Evolutionary conservation across 2,888 invertebrate species (phyloP).

Genomic region (Polyommatus iphigenia): DNA sequence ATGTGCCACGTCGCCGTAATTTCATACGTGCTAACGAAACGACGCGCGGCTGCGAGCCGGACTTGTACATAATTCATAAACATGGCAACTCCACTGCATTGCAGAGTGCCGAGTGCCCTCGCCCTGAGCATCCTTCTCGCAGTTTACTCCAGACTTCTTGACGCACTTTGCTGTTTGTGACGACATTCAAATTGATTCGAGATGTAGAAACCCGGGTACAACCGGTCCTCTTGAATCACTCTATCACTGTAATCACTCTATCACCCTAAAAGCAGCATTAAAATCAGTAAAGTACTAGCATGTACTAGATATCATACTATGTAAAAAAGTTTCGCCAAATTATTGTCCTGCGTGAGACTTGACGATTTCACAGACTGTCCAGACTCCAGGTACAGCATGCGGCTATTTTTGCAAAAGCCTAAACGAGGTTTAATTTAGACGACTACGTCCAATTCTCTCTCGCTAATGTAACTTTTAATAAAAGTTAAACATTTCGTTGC

Average conservation of each 20-base stretch:
- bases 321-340: neutral
- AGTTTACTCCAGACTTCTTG: conserved; percentile 40
- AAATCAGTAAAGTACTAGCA: neutral
- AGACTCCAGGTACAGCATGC: neutral
- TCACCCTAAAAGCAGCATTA: neutral
- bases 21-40: conserved; percentile 30
- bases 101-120: conserved; percentile 54
- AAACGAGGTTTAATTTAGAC: neutral
- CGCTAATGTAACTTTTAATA: neutral
- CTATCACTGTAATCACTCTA: neutral
- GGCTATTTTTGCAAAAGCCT: neutral
- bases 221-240: neutral
- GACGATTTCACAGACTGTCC: neutral
- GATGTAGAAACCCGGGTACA: neutral
- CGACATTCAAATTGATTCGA: neutral
- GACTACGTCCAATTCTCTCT: neutral
- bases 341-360: neutral
- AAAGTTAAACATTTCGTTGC: neutral
- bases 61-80: conserved; percentile 58
- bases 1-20: conserved; percentile 28
- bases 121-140: conserved; percentile 51
- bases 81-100: conserved; percentile 50
- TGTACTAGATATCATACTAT: neutral
- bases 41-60: conserved; percentile 30
- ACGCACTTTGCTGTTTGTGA: conserved; percentile 20